Conservation (phyloP, 2,113 vertebrate genomes). For the Tenebrosternarchus preto region DNA sequence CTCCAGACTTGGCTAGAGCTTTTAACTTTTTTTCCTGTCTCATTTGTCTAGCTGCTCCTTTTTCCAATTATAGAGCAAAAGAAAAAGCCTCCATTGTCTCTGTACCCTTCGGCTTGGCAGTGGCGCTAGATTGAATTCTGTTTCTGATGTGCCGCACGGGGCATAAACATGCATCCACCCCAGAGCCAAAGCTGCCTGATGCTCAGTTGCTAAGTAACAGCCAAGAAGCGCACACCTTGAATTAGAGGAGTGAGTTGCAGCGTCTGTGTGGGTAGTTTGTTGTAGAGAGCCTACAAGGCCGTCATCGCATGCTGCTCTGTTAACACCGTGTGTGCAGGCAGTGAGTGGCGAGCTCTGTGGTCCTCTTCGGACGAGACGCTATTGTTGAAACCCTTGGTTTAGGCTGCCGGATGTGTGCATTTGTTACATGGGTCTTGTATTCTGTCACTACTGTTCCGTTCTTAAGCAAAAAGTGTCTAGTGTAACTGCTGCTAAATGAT, state of each 20-base stretch:
- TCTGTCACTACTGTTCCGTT: background rate
- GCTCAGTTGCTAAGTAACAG: constrained; percentile 43
- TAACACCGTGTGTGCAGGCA: background rate
- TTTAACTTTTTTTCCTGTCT: constrained; percentile 6
- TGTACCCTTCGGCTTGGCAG: background rate
- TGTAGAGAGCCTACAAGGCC: background rate
- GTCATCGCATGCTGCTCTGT: background rate
- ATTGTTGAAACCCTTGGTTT: background rate
- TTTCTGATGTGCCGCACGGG: constrained; percentile 36
- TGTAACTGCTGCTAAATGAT: constrained; percentile 15
- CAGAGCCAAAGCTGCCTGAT: constrained; percentile 13
- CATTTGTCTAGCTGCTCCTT: constrained; percentile 1
- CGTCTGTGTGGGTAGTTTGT: background rate
- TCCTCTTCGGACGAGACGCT: too few relatives aligned
- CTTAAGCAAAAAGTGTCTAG: background rate
- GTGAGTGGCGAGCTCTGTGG: background rate
- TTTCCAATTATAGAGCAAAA: constrained; percentile 14
- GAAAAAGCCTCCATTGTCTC: background rate
- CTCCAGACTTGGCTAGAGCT: background rate
- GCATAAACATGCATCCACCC: constrained; percentile 28
- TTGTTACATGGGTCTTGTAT: background rate
- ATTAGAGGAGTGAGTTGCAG: background rate
- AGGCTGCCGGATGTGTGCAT: background rate
- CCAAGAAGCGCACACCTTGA: constrained; percentile 34
- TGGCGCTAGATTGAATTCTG: constrained; percentile 15